Conservation (phyloP, 2,888 invertebrate species). For the Amphipyra tragopoginis region DNA sequence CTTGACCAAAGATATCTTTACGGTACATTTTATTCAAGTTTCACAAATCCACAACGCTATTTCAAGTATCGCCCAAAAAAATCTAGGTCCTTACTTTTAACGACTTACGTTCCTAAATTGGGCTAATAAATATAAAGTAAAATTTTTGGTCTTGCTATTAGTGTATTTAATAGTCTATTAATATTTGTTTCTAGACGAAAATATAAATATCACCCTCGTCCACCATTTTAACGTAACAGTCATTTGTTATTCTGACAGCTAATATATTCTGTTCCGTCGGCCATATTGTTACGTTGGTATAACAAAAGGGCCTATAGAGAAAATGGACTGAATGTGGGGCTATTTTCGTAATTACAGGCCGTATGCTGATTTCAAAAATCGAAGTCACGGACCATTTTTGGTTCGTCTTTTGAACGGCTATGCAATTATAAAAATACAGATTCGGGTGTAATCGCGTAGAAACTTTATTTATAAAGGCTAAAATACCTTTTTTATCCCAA, state of each 20-base stretch:
- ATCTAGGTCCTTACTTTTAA: background rate
- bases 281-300: slow-evolving; percentile 28
- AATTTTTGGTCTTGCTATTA: slow-evolving; percentile 14
- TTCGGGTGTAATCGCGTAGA: too few species aligned
- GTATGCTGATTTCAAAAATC: slow-evolving; percentile 6
- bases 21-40: too few species aligned
- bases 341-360: slow-evolving; percentile 37
- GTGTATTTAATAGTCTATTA: slow-evolving; percentile 3
- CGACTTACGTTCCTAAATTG: background rate
- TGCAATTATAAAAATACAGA: too few species aligned
- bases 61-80: background rate
- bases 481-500: too few species aligned
- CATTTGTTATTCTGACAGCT: slow-evolving; percentile 58
- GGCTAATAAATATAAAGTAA: background rate
- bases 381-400: slow-evolving; percentile 8
- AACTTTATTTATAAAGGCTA: too few species aligned
- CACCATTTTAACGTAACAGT: slow-evolving; percentile 27
- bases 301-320: slow-evolving; percentile 28
- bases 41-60: background rate
- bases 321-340: slow-evolving; percentile 1
- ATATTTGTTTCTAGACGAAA: slow-evolving; percentile 9
- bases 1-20: background rate
- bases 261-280: slow-evolving; percentile 31
- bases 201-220: slow-evolving; percentile 30
- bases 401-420: too few species aligned